Conservation (phyloP, 2,797 vertebrate species). For the Pampus argenteus region DNA sequence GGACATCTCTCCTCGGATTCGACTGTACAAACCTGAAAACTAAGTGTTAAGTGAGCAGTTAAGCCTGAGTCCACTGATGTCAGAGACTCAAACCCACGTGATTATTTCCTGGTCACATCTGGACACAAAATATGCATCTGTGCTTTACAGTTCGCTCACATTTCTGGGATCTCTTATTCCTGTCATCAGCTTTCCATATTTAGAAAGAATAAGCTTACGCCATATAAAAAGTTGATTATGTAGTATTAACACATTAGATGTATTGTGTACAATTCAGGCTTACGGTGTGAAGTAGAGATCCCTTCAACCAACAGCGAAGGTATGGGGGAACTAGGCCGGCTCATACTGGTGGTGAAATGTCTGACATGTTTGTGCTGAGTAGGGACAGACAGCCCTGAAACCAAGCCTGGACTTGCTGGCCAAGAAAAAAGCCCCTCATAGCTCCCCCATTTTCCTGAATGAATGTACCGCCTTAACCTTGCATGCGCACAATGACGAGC, state of each 20-base stretch:
- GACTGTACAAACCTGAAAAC: slow-evolving; percentile 51
- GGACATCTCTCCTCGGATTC: slow-evolving; percentile 55
- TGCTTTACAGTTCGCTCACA: slow-evolving; percentile 42
- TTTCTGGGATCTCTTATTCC: slow-evolving; percentile 52
- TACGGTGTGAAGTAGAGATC: slow-evolving; percentile 42
- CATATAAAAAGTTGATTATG: slow-evolving; percentile 63
- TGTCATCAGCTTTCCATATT: slow-evolving; percentile 57
- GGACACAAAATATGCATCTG: slow-evolving; percentile 57
- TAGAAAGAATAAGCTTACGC: slow-evolving; percentile 50
- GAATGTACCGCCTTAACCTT: slow-evolving; percentile 51
- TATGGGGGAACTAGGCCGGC: slow-evolving; percentile 51
- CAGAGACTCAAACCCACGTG: slow-evolving; percentile 63
- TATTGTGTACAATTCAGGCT: slow-evolving; percentile 47
- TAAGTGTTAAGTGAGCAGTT: slow-evolving; percentile 63
- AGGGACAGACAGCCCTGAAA: slow-evolving; percentile 78
- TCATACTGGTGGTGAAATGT: slow-evolving; percentile 80
- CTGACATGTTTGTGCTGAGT: slow-evolving; percentile 82
- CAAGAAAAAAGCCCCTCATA: slow-evolving; percentile 81
- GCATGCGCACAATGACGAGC: slow-evolving; percentile 16
- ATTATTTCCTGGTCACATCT: slow-evolving; percentile 70
- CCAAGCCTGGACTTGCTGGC: slow-evolving; percentile 84
- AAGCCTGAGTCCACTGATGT: slow-evolving; percentile 53
- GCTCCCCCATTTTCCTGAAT: slow-evolving; percentile 74
- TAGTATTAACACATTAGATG: slow-evolving; percentile 52
- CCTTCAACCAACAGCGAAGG: slow-evolving; percentile 58